phyloP scores from a whole-genome alignment of 2,113 vertebrate genomes.

The Hystrix cristata region DNA sequence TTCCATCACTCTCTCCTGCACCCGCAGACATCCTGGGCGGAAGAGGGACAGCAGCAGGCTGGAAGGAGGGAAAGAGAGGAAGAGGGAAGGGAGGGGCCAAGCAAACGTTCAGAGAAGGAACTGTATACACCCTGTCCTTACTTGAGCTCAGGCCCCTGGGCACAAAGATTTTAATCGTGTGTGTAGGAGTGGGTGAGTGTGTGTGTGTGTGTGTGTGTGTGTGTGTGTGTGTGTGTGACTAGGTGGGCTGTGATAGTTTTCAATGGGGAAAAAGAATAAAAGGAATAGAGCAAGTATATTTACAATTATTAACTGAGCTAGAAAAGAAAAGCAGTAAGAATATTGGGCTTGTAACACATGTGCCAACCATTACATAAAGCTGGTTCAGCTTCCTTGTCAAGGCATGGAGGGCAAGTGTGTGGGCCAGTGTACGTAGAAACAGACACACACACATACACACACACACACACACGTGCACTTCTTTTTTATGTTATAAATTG shows the following conservation, averaged over 20 bases:
- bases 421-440: neutral
- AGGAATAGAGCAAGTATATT: slow-evolving; percentile 12
- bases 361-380: neutral
- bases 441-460: neutral
- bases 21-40: neutral
- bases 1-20: neutral
- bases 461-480: neutral
- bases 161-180: neutral
- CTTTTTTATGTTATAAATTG: slow-evolving; percentile 25
- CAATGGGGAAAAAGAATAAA: neutral
- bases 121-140: neutral
- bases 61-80: neutral
- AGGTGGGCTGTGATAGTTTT: neutral
- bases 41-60: neutral
- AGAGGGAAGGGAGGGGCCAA: neutral
- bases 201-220: neutral
- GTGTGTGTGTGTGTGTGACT: neutral
- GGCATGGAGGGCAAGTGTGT: too few species aligned
- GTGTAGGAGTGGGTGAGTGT: neutral
- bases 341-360: neutral
- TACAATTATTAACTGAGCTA: neutral
- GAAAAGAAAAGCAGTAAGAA: neutral
- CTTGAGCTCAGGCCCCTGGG: neutral
- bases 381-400: neutral
- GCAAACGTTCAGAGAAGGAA: neutral